A percentile compares a stretch with the other conserved stretches of the same genome.
These are phyloP conservation scores for Esperia sulphurella DNA, from an alignment of 2,888 invertebrate species.

Conservation along the genomic window DNA sequence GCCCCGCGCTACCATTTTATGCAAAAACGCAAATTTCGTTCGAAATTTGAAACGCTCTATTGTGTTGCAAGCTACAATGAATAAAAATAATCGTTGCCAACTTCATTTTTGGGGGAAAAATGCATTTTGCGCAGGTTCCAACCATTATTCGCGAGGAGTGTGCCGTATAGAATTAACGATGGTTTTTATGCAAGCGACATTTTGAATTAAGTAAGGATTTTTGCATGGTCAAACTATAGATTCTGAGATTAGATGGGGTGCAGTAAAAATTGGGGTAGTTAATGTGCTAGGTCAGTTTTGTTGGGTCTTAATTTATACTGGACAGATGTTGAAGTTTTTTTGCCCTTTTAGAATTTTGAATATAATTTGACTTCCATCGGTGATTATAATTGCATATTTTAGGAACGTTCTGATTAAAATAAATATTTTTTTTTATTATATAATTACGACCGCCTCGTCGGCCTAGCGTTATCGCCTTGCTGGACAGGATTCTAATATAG, in stretches of 20 bases:
- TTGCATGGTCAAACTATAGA: constrained; percentile 51
- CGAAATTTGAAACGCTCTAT: constrained; percentile 77
- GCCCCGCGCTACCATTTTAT: constrained; percentile 62
- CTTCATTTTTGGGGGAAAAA: constrained; percentile 65
- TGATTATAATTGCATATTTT: too few relatives aligned
- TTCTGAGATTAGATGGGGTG: constrained; percentile 14
- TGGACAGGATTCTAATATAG: too few relatives aligned
- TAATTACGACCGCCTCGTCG: too few relatives aligned
- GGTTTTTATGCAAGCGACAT: constrained; percentile 66
- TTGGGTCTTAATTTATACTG: background rate
- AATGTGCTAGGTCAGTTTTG: constrained; percentile 15
- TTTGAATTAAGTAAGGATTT: constrained; percentile 57
- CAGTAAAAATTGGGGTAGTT: constrained; percentile 25
- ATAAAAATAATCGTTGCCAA: constrained; percentile 71
- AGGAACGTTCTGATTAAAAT: too few relatives aligned
- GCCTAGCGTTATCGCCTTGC: too few relatives aligned
- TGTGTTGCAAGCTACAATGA: constrained; percentile 56
- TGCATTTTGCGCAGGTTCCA: constrained; percentile 39
- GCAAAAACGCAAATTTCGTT: constrained; percentile 78
- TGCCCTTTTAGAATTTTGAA: too few relatives aligned
- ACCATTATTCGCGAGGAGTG: constrained; percentile 46
- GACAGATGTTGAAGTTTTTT: too few relatives aligned
- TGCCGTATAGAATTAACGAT: constrained; percentile 58
- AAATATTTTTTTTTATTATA: too few relatives aligned
- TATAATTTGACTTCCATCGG: too few relatives aligned